Conservation (phyloP, 2,113 vertebrate genomes). For the Mobula birostris region DNA sequence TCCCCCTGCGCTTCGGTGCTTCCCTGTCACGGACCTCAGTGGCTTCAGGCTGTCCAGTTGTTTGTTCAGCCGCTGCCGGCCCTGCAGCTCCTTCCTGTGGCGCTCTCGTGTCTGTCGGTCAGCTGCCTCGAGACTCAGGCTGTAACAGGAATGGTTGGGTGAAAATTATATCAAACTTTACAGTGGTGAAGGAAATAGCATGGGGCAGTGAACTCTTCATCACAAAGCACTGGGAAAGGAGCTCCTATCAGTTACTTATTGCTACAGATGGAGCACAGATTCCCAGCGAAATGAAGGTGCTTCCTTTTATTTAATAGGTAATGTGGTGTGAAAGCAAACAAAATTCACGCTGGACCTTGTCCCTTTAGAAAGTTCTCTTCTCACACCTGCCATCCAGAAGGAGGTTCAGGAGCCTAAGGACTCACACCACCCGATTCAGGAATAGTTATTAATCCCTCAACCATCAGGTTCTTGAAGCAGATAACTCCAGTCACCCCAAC, state of each 20-base stretch:
- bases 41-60: slow-evolving; percentile 52
- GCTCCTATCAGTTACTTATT: not conserved
- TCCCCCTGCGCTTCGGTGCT: slow-evolving; percentile 54
- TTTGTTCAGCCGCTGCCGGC: slow-evolving; percentile 45
- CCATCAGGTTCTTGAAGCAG: no score
- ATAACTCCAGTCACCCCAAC: no score
- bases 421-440: no score
- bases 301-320: not conserved
- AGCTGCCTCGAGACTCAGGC: slow-evolving; percentile 41
- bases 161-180: not conserved
- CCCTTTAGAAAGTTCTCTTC: not conserved
- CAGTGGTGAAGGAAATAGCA: not conserved
- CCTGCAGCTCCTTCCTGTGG: slow-evolving; percentile 43
- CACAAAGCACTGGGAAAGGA: not conserved
- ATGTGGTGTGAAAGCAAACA: not conserved
- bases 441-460: no score
- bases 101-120: slow-evolving; percentile 45
- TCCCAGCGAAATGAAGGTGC: not conserved
- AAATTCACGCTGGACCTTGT: not conserved
- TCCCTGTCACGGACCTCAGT: slow-evolving; percentile 47
- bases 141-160: not conserved
- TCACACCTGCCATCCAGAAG: no score
- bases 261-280: not conserved
- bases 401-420: no score
- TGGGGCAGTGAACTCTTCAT: not conserved